These are phyloP conservation scores for Odobenus rosmarus DNA, from an alignment of 2,113 vertebrate genomes.

Conservation along the genomic window DNA sequence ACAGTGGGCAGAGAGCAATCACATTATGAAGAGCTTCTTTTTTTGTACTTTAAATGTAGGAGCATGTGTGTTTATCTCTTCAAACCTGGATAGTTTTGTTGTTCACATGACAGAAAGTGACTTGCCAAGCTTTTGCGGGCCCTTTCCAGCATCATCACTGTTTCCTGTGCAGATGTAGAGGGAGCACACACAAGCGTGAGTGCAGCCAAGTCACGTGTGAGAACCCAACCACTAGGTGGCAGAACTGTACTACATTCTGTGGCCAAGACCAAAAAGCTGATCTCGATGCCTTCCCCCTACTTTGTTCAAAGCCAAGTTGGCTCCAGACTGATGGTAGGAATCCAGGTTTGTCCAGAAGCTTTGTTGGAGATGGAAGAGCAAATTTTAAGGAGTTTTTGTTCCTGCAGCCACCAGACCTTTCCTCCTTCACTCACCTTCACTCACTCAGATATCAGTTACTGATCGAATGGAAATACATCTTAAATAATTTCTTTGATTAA, in stretches of 20 bases:
- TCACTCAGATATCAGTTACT: not conserved
- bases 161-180: not conserved
- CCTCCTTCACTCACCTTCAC: not conserved
- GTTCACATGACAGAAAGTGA: not conserved
- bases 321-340: not conserved
- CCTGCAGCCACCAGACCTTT: not conserved
- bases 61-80: not conserved
- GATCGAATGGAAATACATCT: slow-evolving; percentile 37
- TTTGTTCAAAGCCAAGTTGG: not conserved
- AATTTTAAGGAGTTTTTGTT: not conserved
- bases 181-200: not conserved
- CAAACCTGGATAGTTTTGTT: not conserved
- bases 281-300: not conserved
- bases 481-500: slow-evolving; percentile 77
- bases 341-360: not conserved
- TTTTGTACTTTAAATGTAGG: not conserved
- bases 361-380: not conserved
- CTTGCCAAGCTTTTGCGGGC: not conserved
- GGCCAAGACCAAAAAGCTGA: not conserved
- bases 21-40: not conserved
- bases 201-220: slow-evolving; percentile 46
- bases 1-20: not conserved
- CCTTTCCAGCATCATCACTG: not conserved
- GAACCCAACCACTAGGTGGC: slow-evolving; percentile 59
- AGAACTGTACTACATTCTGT: not conserved